Conservation (phyloP, 2,113 vertebrate genomes). For the Laticauda laticaudata region DNA sequence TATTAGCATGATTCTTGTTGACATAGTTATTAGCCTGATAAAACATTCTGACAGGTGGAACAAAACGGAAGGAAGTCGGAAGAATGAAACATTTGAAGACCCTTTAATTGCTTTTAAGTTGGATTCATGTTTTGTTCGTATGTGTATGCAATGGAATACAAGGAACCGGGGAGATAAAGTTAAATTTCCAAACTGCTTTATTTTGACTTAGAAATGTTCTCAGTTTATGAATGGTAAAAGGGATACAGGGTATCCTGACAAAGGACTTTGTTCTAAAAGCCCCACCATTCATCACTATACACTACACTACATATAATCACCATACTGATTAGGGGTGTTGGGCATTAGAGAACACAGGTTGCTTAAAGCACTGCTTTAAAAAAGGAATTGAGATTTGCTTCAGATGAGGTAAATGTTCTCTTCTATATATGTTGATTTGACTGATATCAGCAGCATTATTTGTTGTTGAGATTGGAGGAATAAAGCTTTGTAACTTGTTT, state of each 20-base stretch:
- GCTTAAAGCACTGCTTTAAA: not conserved
- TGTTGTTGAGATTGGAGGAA: not conserved
- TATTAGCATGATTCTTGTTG: conserved; percentile 52
- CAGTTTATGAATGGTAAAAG: not conserved
- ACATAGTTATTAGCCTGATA: conserved; percentile 63
- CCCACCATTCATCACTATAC: not conserved
- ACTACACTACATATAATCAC: not conserved
- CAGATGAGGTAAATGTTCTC: not conserved
- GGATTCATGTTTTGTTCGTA: accelerated
- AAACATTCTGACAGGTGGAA: conserved; percentile 58
- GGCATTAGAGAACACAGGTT: not conserved
- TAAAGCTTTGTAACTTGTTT: not conserved
- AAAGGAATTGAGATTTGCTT: not conserved
- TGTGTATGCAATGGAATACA: not conserved
- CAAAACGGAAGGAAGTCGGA: not conserved
- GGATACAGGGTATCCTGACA: not conserved
- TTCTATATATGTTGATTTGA: not conserved
- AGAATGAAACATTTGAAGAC: conserved; percentile 33
- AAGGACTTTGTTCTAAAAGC: not conserved
- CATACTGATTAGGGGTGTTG: not conserved
- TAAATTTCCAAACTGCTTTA: not conserved
- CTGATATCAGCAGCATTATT: not conserved
- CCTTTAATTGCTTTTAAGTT: conserved; percentile 20
- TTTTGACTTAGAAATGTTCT: not conserved
- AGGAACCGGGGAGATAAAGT: not conserved